Conservation (phyloP, 2,797 vertebrate genomes). For the Anabacerthia variegaticeps region DNA sequence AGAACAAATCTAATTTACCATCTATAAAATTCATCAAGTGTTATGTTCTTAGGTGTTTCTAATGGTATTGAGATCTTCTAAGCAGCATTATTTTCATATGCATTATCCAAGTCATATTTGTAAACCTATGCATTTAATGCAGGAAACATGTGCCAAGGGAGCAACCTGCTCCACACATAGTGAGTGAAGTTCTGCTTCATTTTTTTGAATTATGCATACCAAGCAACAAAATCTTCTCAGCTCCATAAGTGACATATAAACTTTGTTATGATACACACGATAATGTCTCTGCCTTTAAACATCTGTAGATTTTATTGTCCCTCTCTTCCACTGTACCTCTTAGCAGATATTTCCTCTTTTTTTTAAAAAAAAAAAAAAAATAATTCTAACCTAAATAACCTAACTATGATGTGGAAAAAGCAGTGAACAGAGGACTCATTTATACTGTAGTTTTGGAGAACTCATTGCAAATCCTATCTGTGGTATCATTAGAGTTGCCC, state of each 20-base stretch:
- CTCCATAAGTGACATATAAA: neutral
- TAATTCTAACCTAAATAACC: neutral
- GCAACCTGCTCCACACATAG: rapidly evolving
- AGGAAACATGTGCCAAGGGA: neutral
- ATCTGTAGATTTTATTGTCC: neutral
- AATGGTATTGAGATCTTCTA: neutral
- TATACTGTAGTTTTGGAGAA: neutral
- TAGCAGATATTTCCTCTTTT: neutral
- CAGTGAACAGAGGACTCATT: neutral
- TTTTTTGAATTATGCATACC: neutral
- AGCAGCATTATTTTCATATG: neutral
- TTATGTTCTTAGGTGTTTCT: neutral
- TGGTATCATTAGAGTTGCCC: neutral
- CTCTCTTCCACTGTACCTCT: neutral
- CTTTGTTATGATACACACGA: neutral
- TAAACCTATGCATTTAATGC: neutral
- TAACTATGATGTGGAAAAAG: neutral
- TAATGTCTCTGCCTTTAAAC: neutral
- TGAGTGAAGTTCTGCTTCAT: neutral
- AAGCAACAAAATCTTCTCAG: neutral
- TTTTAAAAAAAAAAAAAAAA: neutral
- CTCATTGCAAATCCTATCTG: neutral
- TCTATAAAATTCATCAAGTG: neutral
- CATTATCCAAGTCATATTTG: neutral
- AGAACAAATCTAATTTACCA: neutral